Base-by-base conservation (phyloP, 2,888 invertebrate species). In the Pteria penguin region DNA sequence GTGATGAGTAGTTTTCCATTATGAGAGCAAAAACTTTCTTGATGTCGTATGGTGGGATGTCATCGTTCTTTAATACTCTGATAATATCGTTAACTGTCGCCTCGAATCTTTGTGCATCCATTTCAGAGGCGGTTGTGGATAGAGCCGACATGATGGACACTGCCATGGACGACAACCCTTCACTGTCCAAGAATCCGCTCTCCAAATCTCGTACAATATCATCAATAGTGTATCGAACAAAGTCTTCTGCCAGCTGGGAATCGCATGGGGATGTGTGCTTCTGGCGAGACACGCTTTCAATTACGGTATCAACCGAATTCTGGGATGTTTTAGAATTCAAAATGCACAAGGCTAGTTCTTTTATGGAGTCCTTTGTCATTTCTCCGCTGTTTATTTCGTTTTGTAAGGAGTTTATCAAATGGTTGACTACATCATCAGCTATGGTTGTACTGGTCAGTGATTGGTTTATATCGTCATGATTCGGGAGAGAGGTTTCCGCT, bases 21-120 rank as follows among this genome's bases (percentile, higher is more conserved):
- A 85, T 81, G 0, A 78, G 36, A 55, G 77, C 76, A 57, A 85
- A 85, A n/a, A 85, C 78, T 58, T 71, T 62, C 45, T 83, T 79
- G 3, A 81, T 79, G 32, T 83, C 82, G 1, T 58, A 45, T 36
- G 72, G 60, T 11, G 58, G 36, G 1, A 86, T 69, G 8, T 63
- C 67, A 52, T 85, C 84, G 29, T 70, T 68, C 55, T 67, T 75
- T 1, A 85, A 72, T 32, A 75, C 75, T 1, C 74, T n/a, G 8
- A 82, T 29, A 8, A 85, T 80, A 22, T 71, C 70, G 11, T 61
- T 52, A n/a, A 82, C 60, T 4, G 80, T 75, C 26, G 54, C 54
- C 2, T 70, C 58, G 18, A 69, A 29, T 33, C 45, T 27, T 2
- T 75, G 45, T 27, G 22, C 26, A 24, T 74, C 54, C 22, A 58